Evolutionary conservation across 1,140 invertebrate species (phyloP).

Genomic region (Brachionus plicatilis): DNA sequence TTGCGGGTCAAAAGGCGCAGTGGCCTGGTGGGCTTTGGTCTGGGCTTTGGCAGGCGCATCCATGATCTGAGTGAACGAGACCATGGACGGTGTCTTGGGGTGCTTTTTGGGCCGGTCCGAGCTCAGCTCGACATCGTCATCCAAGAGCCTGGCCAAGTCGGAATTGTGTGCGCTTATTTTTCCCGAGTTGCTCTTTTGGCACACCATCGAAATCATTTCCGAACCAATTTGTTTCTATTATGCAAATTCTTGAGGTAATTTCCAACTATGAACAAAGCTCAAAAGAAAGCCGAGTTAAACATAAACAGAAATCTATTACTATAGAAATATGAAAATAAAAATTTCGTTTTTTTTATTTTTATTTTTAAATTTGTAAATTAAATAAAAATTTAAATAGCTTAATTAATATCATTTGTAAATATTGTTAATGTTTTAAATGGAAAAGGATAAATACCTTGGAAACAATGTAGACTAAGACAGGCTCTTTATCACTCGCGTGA

Average conservation of each 20-base stretch:
- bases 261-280: background rate
- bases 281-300: constrained; percentile 11
- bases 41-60: background rate
- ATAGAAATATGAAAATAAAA: constrained; percentile 31
- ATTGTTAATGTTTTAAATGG: constrained; percentile 6
- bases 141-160: background rate
- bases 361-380: constrained; percentile 6
- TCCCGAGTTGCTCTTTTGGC: background rate
- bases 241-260: background rate
- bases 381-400: background rate
- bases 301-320: constrained; percentile 36
- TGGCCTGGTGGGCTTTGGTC: background rate
- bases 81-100: background rate
- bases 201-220: background rate
- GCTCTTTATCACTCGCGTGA: background rate
- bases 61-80: background rate
- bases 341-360: background rate
- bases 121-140: background rate
- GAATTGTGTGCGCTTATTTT: background rate
- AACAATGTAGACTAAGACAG: background rate
- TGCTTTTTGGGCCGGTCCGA: background rate
- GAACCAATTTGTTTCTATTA: background rate
- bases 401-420: constrained; percentile 29
- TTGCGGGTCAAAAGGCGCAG: background rate
- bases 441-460: constrained; percentile 26